phyloP scores from a whole-genome alignment of 2,888 invertebrate species.

The Pyrocoelia pectoralis region DNA sequence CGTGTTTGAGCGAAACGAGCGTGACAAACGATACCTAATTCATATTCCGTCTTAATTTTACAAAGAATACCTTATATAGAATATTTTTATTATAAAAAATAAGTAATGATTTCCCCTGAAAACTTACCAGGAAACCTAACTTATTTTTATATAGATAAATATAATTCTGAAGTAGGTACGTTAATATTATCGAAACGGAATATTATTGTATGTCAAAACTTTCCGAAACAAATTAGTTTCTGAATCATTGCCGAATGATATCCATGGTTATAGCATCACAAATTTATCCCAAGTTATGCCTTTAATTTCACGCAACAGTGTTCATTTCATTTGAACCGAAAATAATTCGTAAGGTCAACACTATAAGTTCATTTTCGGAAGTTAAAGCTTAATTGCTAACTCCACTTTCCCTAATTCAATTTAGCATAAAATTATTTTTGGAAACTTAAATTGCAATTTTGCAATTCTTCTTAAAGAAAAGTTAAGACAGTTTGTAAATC shows the following conservation, averaged over 20 bases:
- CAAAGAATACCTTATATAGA: too few species aligned
- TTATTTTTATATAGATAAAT: too few species aligned
- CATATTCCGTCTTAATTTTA: too few species aligned
- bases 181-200: background rate
- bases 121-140: too few species aligned
- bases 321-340: conserved; percentile 14
- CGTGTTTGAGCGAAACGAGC: too few species aligned
- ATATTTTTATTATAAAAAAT: too few species aligned
- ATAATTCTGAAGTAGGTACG: too few species aligned
- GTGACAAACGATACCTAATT: too few species aligned
- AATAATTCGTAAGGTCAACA: conserved; percentile 25
- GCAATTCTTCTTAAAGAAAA: too few species aligned
- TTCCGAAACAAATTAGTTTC: background rate
- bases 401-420: background rate
- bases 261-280: conserved; percentile 24
- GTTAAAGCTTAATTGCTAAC: background rate
- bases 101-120: too few species aligned
- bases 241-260: background rate
- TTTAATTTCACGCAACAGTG: conserved; percentile 28
- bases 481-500: too few species aligned
- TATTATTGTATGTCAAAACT: background rate
- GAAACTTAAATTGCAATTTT: too few species aligned
- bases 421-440: background rate
- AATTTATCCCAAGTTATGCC: conserved; percentile 24
- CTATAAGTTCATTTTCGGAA: conserved; percentile 14